A percentile compares a stretch with the other conserved stretches of the same genome.
Evolutionary conservation across 2,888 invertebrate genomes (phyloP).

Genomic region (Steromphala cineraria): DNA sequence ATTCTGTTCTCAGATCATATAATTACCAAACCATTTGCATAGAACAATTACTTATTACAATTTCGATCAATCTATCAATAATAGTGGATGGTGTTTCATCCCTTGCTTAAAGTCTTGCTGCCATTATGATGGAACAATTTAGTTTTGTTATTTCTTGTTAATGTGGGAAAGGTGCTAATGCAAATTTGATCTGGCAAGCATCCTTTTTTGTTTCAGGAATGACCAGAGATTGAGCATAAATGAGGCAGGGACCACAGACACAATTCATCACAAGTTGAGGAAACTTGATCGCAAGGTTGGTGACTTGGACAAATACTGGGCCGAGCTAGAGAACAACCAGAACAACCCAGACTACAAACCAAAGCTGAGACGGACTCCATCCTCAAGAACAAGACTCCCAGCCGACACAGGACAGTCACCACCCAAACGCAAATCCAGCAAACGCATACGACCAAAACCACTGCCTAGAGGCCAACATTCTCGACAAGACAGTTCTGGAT

Average conservation of each 20-base stretch:
- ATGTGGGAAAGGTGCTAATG: too few species aligned
- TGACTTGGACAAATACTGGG: constrained; percentile 66
- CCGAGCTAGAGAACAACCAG: constrained; percentile 54
- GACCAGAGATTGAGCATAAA: constrained; percentile 57
- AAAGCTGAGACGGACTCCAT: not conserved
- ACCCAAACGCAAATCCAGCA: constrained; percentile 3
- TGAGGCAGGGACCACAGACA: constrained; percentile 64
- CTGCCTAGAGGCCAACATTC: not conserved
- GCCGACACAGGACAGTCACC: not conserved
- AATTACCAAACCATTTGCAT: too few species aligned
- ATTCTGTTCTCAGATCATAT: too few species aligned
- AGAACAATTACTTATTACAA: too few species aligned
- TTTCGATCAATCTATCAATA: too few species aligned
- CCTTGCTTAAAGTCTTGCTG: not conserved
- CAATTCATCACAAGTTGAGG: constrained; percentile 61
- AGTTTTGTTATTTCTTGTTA: not conserved
- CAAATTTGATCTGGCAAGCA: too few species aligned
- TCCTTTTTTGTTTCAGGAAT: constrained; percentile 41
- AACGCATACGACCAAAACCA: not conserved
- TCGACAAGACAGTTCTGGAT: not conserved
- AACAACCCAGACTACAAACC: constrained; percentile 42
- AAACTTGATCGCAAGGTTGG: constrained; percentile 63
- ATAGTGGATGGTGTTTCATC: too few species aligned
- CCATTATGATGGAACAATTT: not conserved
- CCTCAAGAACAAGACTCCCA: constrained; percentile 10